These are phyloP conservation scores for Tachyglossus aculeatus DNA, from an alignment of 2,797 vertebrate species.

Conservation along the genomic window DNA sequence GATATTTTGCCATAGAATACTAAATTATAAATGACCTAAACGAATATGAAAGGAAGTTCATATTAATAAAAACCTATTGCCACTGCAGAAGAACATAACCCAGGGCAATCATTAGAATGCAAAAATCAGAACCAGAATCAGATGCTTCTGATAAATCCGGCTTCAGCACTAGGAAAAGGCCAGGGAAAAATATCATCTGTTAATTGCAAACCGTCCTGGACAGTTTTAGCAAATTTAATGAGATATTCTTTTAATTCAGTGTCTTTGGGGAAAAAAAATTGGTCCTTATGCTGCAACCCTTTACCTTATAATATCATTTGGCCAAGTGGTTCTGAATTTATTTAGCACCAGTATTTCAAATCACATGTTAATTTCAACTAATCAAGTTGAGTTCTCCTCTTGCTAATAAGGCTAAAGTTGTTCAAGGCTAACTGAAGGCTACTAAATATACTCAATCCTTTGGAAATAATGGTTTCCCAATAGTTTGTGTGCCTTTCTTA, in stretches of 20 bases:
- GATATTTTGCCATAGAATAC: no score
- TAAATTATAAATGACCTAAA: no score
- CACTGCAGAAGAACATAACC: no score
- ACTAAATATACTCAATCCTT: slow-evolving; percentile 4
- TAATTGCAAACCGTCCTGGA: slow-evolving; percentile 15
- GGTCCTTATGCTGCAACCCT: slow-evolving; percentile 38
- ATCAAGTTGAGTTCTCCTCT: background rate
- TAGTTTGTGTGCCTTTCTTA: background rate
- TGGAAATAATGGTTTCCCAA: slow-evolving; percentile 12
- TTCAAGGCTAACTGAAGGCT: background rate
- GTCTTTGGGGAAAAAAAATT: slow-evolving; percentile 12
- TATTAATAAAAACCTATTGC: no score
- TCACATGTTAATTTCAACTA: slow-evolving; percentile 7
- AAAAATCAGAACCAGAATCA: no score
- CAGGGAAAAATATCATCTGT: slow-evolving; percentile 19
- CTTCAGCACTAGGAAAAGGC: no score
- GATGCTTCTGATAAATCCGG: no score
- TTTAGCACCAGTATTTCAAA: slow-evolving; percentile 32
- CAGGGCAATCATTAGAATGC: no score
- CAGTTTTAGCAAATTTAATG: slow-evolving; percentile 20
- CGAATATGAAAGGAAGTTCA: no score
- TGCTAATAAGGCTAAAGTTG: slow-evolving; percentile 12
- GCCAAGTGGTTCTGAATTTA: slow-evolving; percentile 17
- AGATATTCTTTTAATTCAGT: slow-evolving; percentile 3
- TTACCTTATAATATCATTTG: slow-evolving; percentile 21